phyloP scores from a whole-genome alignment of 2,113 vertebrate genomes.

The Canis aureus region DNA sequence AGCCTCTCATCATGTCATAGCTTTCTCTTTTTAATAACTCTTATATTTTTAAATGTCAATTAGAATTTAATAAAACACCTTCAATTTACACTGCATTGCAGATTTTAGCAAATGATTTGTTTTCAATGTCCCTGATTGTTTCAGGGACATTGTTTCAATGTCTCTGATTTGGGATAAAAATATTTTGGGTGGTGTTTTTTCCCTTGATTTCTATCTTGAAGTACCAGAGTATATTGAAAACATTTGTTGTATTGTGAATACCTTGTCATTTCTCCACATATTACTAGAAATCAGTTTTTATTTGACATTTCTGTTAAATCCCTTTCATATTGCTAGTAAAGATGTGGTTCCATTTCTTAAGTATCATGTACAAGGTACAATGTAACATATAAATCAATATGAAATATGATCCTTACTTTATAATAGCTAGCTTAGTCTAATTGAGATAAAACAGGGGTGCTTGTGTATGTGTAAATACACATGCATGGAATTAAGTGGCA shows the following conservation, averaged over 20 bases:
- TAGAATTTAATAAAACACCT: conserved; percentile 43
- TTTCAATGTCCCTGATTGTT: neutral
- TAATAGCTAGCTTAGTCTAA: neutral
- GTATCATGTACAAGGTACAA: neutral
- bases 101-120: neutral
- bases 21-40: conserved; percentile 58
- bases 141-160: neutral
- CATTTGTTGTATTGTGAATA: neutral
- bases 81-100: neutral
- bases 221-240: conserved; percentile 28
- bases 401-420: neutral
- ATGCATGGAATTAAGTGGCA: neutral
- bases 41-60: conserved; percentile 50
- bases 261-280: neutral
- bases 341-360: conserved; percentile 25
- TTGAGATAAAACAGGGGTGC: neutral
- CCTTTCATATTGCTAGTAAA: conserved; percentile 13
- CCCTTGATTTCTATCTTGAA: conserved; percentile 23
- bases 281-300: conserved; percentile 51
- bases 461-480: neutral
- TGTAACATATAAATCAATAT: neutral
- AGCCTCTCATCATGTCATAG: conserved; percentile 31
- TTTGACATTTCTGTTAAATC: conserved; percentile 12
- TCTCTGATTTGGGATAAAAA: neutral
- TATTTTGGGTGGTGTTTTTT: conserved; percentile 6